Conservation (phyloP, 2,797 vertebrate species). For the Anomalospiza imberbis region DNA sequence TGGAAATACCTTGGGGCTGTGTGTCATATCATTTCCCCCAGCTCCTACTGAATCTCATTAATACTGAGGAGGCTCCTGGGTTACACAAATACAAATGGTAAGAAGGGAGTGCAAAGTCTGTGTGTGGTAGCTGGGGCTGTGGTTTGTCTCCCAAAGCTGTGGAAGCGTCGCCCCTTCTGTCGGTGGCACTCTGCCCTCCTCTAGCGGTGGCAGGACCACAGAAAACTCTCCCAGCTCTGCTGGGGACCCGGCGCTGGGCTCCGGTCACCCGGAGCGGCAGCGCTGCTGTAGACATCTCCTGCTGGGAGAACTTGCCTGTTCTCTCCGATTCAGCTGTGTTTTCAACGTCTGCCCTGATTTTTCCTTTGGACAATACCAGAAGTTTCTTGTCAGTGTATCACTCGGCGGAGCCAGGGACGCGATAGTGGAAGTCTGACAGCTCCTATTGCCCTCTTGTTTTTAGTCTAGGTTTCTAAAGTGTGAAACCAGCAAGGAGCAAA, state of each 20-base stretch:
- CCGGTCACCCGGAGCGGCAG: background rate
- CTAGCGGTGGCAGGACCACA: constrained; percentile 15
- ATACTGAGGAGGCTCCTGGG: background rate
- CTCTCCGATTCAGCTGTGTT: background rate
- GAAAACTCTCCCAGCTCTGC: background rate
- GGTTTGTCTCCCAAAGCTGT: background rate
- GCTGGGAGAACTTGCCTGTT: background rate
- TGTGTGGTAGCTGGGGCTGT: background rate
- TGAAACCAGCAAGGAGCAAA: background rate
- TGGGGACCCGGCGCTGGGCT: background rate
- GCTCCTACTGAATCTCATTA: background rate
- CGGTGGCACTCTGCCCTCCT: constrained; percentile 54
- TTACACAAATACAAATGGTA: background rate
- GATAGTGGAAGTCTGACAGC: background rate
- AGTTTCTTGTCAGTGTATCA: background rate
- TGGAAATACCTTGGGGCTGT: background rate
- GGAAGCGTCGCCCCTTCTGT: background rate
- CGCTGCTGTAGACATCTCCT: background rate
- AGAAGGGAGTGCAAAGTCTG: background rate
- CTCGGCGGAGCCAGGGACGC: background rate
- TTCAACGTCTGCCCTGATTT: background rate
- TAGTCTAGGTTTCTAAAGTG: background rate
- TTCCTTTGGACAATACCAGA: background rate
- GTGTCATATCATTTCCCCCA: background rate
- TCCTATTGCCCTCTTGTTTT: background rate